phyloP scores from a whole-genome alignment of 2,888 invertebrate species.

The Synanthedon tipuliformis region DNA sequence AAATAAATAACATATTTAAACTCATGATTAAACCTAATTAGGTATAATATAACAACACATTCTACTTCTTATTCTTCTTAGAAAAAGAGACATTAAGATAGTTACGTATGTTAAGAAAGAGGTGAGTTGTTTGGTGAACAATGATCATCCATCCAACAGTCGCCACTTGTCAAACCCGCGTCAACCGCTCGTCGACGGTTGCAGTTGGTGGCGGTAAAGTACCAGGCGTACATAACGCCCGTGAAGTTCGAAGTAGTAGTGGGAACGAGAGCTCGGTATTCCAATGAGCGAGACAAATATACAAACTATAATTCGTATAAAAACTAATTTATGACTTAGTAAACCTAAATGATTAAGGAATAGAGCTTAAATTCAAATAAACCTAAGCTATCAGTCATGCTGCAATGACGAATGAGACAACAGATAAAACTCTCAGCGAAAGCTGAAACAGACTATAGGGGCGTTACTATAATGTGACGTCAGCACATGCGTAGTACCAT shows the following conservation, averaged over 20 bases:
- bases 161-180: slow-evolving; percentile 59
- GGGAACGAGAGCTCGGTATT: slow-evolving; percentile 26
- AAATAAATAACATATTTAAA: neutral
- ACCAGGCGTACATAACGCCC: slow-evolving; percentile 52
- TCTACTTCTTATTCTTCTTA: too few relatives aligned
- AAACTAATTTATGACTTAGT: slow-evolving; percentile 17
- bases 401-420: slow-evolving; percentile 39
- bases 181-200: slow-evolving; percentile 62
- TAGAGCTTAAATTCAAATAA: slow-evolving; percentile 24
- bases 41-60: too few relatives aligned
- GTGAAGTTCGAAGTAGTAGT: slow-evolving; percentile 21
- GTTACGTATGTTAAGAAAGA: too few relatives aligned
- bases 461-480: slow-evolving; percentile 51
- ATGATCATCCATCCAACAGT: slow-evolving; percentile 22
- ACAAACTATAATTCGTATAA: slow-evolving; percentile 16
- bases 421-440: slow-evolving; percentile 12
- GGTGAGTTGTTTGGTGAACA: neutral
- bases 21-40: neutral
- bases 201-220: slow-evolving; percentile 67
- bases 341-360: slow-evolving; percentile 14
- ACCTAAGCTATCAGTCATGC: slow-evolving; percentile 33
- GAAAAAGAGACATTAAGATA: too few relatives aligned
- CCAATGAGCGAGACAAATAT: slow-evolving; percentile 25
- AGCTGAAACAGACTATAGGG: slow-evolving; percentile 32
- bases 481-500: slow-evolving; percentile 34